Evolutionary conservation across 2,797 vertebrate species (phyloP), one percentile per base, ranked within the genome.

Genomic region (Rhinella marina): DNA sequence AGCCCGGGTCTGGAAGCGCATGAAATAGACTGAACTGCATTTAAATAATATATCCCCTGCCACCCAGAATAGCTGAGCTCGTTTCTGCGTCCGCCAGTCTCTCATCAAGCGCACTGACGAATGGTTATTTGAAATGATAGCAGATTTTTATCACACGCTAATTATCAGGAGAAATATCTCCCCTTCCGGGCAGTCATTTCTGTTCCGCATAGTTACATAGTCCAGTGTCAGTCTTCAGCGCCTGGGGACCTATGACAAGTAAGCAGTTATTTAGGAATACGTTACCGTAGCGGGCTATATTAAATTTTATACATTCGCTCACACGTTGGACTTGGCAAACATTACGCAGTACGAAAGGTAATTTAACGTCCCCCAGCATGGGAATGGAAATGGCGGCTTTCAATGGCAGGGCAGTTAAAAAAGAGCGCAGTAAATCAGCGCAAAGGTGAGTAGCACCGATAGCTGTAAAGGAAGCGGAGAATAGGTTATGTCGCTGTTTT

Each of bases 31-130:
- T 52, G 66, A 87, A 84, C 57, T 57, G 73, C 70, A 27, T 83
- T 88, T 84, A 77, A 88, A 84, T 88, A 87, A 87, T 87, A 77
- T 23, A 82, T 87, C 80, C 68, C 52, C 61, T 56, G 25, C 76
- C 79, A 84, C 86, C 57, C 57, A 56, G 73, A 84, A 88, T 84
- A 84, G 86, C 86, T 21, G 10, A 27, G 41, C 81, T 66, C 29
- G 56, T 77, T 41, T 66, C 80, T 75, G 6, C n/a, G 54, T 61
- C 68, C n/a, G 72, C 59, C 75, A 62, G 61, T 54, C 80, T n/a
- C 80, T 87, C 59, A 66, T 82, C 48, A 77, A 66, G 70, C 80
- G n/a, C 59, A 1, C 16, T 82, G 80, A 88, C 73, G 62, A 64
- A 88, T 66, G 86, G 86, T 76, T 88, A 84, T 88, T 66, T 84